phyloP scores from a whole-genome alignment of 2,888 invertebrate genomes.

The Autographa gamma region DNA sequence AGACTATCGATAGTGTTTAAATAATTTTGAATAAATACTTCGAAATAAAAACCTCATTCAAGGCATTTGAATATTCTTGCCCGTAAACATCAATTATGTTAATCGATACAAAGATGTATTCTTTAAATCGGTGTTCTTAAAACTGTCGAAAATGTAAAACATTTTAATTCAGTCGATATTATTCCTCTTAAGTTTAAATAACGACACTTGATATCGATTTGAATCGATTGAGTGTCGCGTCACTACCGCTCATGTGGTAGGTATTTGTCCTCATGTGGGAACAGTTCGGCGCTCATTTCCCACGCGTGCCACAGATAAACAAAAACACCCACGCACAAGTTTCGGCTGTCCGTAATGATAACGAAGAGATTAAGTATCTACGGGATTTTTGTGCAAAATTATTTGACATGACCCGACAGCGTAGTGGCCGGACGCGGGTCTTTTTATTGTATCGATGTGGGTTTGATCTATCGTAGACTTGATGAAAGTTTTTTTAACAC shows the following conservation, averaged over 20 bases:
- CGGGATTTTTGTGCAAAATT: conserved; percentile 30
- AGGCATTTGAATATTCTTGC: background rate
- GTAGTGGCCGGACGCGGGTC: background rate
- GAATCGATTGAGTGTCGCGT: conserved; percentile 25
- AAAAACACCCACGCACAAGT: conserved; percentile 76
- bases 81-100: background rate
- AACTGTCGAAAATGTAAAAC: background rate
- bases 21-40: background rate
- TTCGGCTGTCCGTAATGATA: conserved; percentile 73
- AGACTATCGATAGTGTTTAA: conserved; percentile 15
- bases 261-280: conserved; percentile 72
- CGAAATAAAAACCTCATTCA: background rate
- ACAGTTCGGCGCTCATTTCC: conserved; percentile 72
- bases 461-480: background rate
- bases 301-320: conserved; percentile 82
- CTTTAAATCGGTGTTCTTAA: background rate
- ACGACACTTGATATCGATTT: conserved; percentile 25
- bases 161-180: background rate
- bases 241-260: conserved; percentile 49
- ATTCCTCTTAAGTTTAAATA: conserved; percentile 10
- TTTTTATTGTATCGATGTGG: background rate
- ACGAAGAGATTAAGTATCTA: conserved; percentile 73
- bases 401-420: background rate
- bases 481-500: background rate
- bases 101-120: background rate